Conservation (phyloP, 2,888 invertebrate species). For the Erebia ligea region DNA sequence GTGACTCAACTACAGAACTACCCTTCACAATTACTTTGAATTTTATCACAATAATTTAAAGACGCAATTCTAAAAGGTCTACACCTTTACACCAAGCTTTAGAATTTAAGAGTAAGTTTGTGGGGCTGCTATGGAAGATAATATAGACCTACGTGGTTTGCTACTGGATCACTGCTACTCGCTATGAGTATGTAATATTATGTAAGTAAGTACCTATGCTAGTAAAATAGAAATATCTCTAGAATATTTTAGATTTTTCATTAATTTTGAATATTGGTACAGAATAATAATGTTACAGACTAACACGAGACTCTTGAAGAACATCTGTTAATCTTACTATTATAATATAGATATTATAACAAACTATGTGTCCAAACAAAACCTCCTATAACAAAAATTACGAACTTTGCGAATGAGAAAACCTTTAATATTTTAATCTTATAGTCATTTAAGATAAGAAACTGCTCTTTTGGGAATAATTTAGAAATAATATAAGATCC, state of each 20-base stretch:
- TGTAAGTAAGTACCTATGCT: too few species aligned
- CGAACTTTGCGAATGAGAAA: background rate
- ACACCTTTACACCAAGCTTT: constrained; percentile 24
- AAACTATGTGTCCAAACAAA: too few species aligned
- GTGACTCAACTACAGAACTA: constrained; percentile 51
- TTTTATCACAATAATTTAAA: constrained; percentile 14
- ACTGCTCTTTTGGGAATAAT: background rate
- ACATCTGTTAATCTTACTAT: too few species aligned
- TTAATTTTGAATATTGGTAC: too few species aligned
- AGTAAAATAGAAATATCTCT: too few species aligned
- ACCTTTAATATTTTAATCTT: background rate
- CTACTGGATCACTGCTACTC: constrained; percentile 8
- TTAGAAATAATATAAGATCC: background rate
- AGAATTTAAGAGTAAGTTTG: constrained; percentile 34
- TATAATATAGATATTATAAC: too few species aligned
- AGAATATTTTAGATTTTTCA: too few species aligned
- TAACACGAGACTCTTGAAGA: too few species aligned
- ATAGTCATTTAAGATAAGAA: background rate
- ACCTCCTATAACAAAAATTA: too few species aligned
- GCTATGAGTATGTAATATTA: too few species aligned
- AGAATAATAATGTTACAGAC: too few species aligned
- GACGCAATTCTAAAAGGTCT: constrained; percentile 11
- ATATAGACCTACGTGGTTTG: constrained; percentile 27
- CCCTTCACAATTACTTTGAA: constrained; percentile 9
- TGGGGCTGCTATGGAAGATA: constrained; percentile 24